Evolutionary conservation across 2,797 vertebrate species (phyloP).

Genomic region (Discoglossus pictus): DNA sequence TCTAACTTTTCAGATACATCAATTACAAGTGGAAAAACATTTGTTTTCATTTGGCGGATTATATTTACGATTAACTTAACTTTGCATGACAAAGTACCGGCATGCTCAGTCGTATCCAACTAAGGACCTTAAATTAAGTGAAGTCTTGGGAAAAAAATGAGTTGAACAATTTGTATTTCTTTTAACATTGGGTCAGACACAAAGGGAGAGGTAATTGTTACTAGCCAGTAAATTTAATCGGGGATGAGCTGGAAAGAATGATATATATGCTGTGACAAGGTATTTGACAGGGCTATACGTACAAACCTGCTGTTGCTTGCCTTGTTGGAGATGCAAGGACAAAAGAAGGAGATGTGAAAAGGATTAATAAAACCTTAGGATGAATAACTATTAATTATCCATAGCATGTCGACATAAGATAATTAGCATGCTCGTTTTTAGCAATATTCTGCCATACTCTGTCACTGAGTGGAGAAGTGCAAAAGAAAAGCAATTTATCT

Average conservation of each 20-base stretch:
- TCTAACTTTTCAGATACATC: conserved; percentile 64
- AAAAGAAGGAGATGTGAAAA: conserved; percentile 67
- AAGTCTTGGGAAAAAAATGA: conserved; percentile 53
- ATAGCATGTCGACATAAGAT: conserved; percentile 77
- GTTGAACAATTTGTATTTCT: conserved; percentile 57
- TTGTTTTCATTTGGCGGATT: conserved; percentile 58
- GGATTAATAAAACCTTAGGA: conserved; percentile 70
- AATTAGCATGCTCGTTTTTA: conserved; percentile 76
- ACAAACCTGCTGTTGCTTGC: conserved; percentile 65
- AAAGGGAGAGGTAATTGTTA: conserved; percentile 71
- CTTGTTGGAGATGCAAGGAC: conserved; percentile 71
- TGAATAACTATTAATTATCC: conserved; percentile 75
- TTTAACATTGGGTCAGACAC: conserved; percentile 67
- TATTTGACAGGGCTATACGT: conserved; percentile 74
- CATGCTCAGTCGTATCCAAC: background rate
- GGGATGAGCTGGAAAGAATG: conserved; percentile 67
- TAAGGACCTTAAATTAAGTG: conserved; percentile 41
- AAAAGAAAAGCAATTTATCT: conserved; percentile 61
- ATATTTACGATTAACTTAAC: background rate
- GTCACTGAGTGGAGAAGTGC: conserved; percentile 62
- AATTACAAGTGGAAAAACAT: conserved; percentile 52
- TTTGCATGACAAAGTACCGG: too few relatives aligned
- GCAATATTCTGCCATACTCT: conserved; percentile 75
- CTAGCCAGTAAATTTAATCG: conserved; percentile 69
- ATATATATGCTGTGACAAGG: conserved; percentile 75